These are phyloP conservation scores for Brenthis daphne DNA, from an alignment of 2,888 invertebrate species.

Conservation along the genomic window DNA sequence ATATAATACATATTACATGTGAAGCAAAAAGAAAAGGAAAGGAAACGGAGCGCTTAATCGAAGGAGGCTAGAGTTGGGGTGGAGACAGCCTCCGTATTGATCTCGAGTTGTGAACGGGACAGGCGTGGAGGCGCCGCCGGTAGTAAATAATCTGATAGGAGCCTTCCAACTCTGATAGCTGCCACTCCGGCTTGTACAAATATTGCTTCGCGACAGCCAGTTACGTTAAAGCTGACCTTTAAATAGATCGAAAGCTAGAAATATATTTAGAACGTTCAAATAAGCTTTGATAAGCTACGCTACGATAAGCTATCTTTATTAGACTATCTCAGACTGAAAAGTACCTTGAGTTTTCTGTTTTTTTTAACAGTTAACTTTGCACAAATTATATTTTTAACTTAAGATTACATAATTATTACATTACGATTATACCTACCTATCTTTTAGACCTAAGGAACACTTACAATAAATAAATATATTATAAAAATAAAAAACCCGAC, in stretches of 20 bases:
- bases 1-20: conserved; percentile 2
- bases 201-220: conserved; percentile 20
- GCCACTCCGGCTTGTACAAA: conserved; percentile 37
- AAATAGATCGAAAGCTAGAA: conserved; percentile 9
- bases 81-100: conserved; percentile 73
- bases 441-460: too few species aligned
- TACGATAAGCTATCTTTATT: too few species aligned
- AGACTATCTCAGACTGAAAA: too few species aligned
- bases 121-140: conserved; percentile 50
- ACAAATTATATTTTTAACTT: too few species aligned
- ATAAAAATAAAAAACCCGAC: too few species aligned
- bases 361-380: too few species aligned
- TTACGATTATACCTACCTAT: too few species aligned
- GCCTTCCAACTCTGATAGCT: conserved; percentile 32
- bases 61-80: conserved; percentile 50
- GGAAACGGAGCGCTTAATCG: conserved; percentile 24
- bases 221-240: conserved; percentile 31
- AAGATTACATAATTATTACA: too few species aligned
- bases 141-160: conserved; percentile 56
- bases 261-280: conserved; percentile 1
- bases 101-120: conserved; percentile 60
- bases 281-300: neutral
- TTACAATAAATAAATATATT: too few species aligned
- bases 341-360: too few species aligned
- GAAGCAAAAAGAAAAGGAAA: conserved; percentile 18